A percentile compares a stretch with the other conserved stretches of the same genome.
Conservation (phyloP, 2,797 vertebrate genomes). For the Pangasius mekongensis region DNA sequence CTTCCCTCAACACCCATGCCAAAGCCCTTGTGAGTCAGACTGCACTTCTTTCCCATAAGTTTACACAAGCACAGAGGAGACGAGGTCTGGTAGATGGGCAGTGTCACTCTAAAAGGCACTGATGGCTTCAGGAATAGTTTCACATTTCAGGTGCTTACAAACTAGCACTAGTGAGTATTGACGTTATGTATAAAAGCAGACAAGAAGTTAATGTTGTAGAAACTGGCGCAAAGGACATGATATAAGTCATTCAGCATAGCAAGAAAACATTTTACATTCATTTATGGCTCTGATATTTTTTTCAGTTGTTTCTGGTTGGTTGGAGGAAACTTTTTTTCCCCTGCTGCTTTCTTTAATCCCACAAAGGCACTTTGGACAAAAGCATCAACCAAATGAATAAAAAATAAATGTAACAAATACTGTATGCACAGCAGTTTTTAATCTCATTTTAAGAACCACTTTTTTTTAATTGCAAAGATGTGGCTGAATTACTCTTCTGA, state of each 20-base stretch:
- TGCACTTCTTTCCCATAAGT: conserved; percentile 40
- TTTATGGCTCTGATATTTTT: neutral
- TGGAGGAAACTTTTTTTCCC: neutral
- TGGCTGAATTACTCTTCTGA: neutral
- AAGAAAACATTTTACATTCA: neutral
- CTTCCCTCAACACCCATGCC: conserved; percentile 50
- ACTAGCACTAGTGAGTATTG: neutral
- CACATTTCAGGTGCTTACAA: conserved; percentile 18
- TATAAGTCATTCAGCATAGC: neutral
- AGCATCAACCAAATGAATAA: neutral
- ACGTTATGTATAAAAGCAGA: neutral
- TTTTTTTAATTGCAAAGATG: neutral
- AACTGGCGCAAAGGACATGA: neutral
- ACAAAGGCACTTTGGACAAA: neutral
- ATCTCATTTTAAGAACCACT: neutral
- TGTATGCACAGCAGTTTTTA: neutral
- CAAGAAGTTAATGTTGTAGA: neutral
- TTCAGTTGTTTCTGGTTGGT: neutral
- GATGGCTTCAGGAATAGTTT: conserved; percentile 24
- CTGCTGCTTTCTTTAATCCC: neutral
- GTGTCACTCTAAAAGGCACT: conserved; percentile 39
- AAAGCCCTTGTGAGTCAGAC: conserved; percentile 58
- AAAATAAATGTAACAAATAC: neutral
- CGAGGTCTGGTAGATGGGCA: conserved; percentile 51
- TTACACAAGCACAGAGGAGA: conserved; percentile 38